Percentiles rank a stretch among this genome's conserved stretches.
Evolutionary conservation across 2,797 vertebrate species (phyloP).

Genomic region (Sebastes alutus): DNA sequence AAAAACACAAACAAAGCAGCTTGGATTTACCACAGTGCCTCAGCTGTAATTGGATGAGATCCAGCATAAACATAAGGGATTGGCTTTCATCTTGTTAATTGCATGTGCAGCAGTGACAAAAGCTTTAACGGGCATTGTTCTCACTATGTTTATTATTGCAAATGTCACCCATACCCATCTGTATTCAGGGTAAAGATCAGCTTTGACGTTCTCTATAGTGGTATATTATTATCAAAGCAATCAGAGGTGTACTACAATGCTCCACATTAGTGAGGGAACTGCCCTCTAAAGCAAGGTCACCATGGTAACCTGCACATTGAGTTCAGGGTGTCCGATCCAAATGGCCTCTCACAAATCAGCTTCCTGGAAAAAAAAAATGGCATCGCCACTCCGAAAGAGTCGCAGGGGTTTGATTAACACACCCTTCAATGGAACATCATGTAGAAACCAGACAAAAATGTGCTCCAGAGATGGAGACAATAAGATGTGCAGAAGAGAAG

Average conservation of each 20-base stretch:
- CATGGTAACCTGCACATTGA: not conserved
- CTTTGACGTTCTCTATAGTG: not conserved
- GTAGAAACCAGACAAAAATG: not conserved
- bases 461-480: not conserved
- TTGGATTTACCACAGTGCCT: slow-evolving; percentile 1
- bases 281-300: not conserved
- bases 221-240: not conserved
- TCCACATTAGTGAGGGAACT: not conserved
- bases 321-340: not conserved
- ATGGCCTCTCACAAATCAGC: not conserved
- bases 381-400: not conserved
- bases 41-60: slow-evolving; percentile 30
- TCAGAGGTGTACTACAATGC: not conserved
- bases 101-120: slow-evolving; percentile 6
- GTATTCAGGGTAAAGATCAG: not conserved
- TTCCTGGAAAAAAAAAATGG: not conserved
- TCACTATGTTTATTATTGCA: slow-evolving; percentile 9
- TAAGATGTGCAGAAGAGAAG: not conserved
- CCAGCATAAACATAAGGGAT: slow-evolving; percentile 41
- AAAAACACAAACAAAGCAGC: slow-evolving; percentile 45
- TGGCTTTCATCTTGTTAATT: slow-evolving; percentile 50
- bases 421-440: not conserved
- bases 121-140: not conserved
- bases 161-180: not conserved
- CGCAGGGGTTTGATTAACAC: not conserved